Percentiles rank a stretch among this genome's conserved stretches.
Conservation (phyloP, 2,888 invertebrate species). For the Anodontia alba region DNA sequence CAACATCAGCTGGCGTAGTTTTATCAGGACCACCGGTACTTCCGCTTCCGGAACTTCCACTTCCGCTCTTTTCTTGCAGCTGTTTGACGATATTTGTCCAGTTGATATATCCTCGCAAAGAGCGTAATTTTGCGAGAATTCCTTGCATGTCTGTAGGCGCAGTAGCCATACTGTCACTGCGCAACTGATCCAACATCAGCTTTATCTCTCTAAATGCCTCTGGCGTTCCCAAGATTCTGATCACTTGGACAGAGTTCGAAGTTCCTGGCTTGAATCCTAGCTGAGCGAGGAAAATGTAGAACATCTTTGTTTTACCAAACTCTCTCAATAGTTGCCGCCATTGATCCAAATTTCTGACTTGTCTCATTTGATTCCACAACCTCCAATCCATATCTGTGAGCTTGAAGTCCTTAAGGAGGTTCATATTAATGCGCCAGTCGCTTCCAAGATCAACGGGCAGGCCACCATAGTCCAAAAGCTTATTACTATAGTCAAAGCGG, state of each 20-base stretch:
- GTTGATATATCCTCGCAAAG: slow-evolving; percentile 53
- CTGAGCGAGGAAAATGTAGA: slow-evolving; percentile 63
- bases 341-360: slow-evolving; percentile 40
- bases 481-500: slow-evolving; percentile 43
- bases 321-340: slow-evolving; percentile 59
- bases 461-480: slow-evolving; percentile 58
- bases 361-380: slow-evolving; percentile 49
- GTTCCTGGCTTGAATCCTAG: slow-evolving; percentile 68
- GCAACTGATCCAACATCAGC: slow-evolving; percentile 50
- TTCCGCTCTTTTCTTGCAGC: slow-evolving; percentile 35
- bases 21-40: slow-evolving; percentile 1
- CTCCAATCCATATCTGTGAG: slow-evolving; percentile 56
- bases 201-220: slow-evolving; percentile 57
- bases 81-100: slow-evolving; percentile 59
- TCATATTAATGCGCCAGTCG: slow-evolving; percentile 46
- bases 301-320: slow-evolving; percentile 63
- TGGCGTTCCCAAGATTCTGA: slow-evolving; percentile 62
- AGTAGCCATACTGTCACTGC: slow-evolving; percentile 15
- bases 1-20: slow-evolving; percentile 18
- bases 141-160: slow-evolving; percentile 41
- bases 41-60: slow-evolving; percentile 24
- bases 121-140: slow-evolving; percentile 52
- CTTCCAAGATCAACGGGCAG: slow-evolving; percentile 57
- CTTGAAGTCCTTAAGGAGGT: slow-evolving; percentile 48
- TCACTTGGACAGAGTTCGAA: slow-evolving; percentile 62